Conservation (phyloP, 1,140 invertebrate species). For the Drosophila bocki region DNA sequence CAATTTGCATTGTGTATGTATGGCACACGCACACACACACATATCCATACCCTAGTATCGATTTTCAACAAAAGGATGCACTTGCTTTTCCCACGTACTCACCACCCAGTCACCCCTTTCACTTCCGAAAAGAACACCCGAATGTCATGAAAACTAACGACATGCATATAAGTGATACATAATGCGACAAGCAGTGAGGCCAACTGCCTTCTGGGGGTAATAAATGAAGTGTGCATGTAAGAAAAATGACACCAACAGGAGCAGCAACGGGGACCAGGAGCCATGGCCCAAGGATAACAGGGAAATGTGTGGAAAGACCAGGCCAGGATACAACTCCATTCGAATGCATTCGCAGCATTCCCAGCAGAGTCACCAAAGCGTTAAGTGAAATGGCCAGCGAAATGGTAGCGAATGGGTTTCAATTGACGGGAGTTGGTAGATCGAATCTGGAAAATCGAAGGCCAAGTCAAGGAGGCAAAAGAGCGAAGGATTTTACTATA, state of each 20-base stretch:
- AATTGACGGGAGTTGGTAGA: conserved; percentile 1
- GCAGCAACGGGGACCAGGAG: neutral
- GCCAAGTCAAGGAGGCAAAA: conserved; percentile 22
- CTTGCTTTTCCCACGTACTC: conserved; percentile 22
- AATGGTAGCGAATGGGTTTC: conserved; percentile 9
- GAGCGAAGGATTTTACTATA: neutral
- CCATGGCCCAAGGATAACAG: conserved; percentile 2
- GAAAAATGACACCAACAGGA: conserved; percentile 68
- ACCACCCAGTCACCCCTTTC: neutral
- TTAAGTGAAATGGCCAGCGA: conserved; percentile 65
- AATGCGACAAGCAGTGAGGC: conserved; percentile 40
- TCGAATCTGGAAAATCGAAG: conserved; percentile 1
- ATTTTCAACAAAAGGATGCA: conserved; percentile 70
- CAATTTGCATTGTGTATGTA: conserved; percentile 64
- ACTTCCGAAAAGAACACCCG: conserved; percentile 34
- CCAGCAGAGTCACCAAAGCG: conserved; percentile 38
- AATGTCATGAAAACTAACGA: conserved; percentile 79
- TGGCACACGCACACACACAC: conserved; percentile 9
- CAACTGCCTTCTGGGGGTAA: conserved; percentile 57
- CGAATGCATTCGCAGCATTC: conserved; percentile 42
- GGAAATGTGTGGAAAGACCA: conserved; percentile 3
- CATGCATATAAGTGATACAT: conserved; percentile 79
- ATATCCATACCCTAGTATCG: conserved; percentile 37
- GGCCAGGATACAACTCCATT: conserved; percentile 48
- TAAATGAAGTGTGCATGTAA: conserved; percentile 78